A percentile compares a stretch with the other conserved stretches of the same genome.
Evolutionary conservation across 2,797 vertebrate species (phyloP).

Genomic region (Tenualosa ilisha): DNA sequence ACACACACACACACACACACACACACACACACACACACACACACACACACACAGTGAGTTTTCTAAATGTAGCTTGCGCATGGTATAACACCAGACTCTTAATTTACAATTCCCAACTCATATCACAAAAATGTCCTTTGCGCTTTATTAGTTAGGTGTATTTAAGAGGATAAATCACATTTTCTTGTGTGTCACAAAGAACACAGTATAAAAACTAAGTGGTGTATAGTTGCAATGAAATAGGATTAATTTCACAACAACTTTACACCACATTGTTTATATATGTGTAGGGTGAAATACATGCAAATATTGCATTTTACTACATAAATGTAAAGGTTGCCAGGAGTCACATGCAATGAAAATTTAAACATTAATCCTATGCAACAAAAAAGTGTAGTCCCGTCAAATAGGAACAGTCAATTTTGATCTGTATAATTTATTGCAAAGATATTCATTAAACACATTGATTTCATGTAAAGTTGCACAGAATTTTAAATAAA

Average conservation of each 20-base stretch:
- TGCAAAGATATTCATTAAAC: background rate
- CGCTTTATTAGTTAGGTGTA: background rate
- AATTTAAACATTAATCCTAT: background rate
- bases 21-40: constrained; percentile 42
- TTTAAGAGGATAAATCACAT: background rate
- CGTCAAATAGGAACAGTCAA: background rate
- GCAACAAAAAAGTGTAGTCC: background rate
- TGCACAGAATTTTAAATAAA: background rate
- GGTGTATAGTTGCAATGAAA: background rate
- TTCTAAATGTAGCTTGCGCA: background rate
- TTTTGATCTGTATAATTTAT: background rate
- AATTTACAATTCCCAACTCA: no score
- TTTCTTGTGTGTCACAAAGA: background rate
- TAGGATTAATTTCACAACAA: no score
- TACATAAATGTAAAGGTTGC: background rate
- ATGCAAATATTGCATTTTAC: no score
- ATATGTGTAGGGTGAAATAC: no score
- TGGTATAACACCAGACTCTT: background rate
- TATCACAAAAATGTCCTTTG: background rate
- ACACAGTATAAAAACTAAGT: background rate
- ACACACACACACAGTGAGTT: constrained; percentile 43
- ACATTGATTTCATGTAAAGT: background rate
- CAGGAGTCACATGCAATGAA: background rate
- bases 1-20: constrained; percentile 53
- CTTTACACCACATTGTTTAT: no score